phyloP scores from a whole-genome alignment of 2,888 invertebrate species.

The Leptopilina syphax region DNA sequence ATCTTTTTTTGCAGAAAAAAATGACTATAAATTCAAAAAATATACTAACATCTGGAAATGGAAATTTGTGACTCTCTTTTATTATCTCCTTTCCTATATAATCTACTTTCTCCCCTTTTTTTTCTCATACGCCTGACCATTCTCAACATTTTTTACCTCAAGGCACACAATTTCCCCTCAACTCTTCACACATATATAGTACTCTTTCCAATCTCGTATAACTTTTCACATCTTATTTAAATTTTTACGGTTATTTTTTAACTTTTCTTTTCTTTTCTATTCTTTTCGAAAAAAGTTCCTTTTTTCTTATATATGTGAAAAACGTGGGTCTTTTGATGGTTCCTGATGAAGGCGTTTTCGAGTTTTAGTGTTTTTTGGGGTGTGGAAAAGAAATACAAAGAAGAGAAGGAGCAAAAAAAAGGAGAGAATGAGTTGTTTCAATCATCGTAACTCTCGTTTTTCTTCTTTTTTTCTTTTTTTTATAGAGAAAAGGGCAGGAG shows the following conservation, averaged over 20 bases:
- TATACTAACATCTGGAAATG: neutral
- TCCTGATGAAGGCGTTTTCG: neutral
- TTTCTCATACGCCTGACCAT: neutral
- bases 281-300: neutral
- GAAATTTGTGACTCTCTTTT: neutral
- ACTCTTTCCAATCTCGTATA: slow-evolving; percentile 9
- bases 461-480: neutral
- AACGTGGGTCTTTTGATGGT: neutral
- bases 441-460: slow-evolving; percentile 2
- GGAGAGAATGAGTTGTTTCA: neutral
- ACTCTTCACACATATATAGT: too few relatives aligned
- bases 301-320: neutral
- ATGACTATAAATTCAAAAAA: neutral
- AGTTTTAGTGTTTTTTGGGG: neutral
- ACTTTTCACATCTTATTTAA: slow-evolving; percentile 17
- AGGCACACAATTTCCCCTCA: neutral
- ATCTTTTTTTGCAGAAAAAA: neutral
- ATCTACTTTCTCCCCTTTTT: neutral
- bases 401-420: neutral
- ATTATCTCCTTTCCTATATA: neutral
- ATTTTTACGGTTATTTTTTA: neutral
- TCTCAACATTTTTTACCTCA: slow-evolving; percentile 23
- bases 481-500: too few relatives aligned
- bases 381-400: neutral
- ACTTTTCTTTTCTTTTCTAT: neutral